Conservation (phyloP, 2,888 invertebrate species). For the Deroplatys truncata region DNA sequence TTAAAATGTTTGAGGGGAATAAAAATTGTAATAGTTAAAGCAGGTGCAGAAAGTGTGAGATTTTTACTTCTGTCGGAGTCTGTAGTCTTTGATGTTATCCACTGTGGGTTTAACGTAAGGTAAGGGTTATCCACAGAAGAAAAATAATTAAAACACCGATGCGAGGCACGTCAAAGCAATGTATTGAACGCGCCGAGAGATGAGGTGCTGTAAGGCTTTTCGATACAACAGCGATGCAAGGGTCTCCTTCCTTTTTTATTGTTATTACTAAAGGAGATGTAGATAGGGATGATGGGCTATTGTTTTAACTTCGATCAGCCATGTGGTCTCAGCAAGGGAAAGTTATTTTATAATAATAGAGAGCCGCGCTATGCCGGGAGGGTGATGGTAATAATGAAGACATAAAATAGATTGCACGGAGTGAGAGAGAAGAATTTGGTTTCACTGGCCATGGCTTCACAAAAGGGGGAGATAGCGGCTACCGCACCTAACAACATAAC, state of each 20-base stretch:
- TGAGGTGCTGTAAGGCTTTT: not conserved
- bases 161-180: not conserved
- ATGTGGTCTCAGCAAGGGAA: not conserved
- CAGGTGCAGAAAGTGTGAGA: too few species aligned
- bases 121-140: not conserved
- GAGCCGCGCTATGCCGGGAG: not conserved
- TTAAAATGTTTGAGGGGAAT: too few species aligned
- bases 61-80: too few species aligned
- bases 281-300: not conserved
- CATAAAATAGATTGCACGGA: not conserved
- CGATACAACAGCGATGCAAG: not conserved
- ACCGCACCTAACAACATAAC: not conserved
- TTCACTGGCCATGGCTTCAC: not conserved
- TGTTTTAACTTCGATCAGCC: not conserved
- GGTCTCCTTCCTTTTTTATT: not conserved
- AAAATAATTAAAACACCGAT: not conserved
- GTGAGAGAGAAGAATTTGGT: not conserved
- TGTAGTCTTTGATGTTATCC: too few species aligned
- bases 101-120: too few species aligned
- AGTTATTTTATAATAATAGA: not conserved
- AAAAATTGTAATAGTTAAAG: too few species aligned
- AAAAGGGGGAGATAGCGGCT: not conserved
- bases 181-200: not conserved
- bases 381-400: not conserved
- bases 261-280: not conserved